Evolutionary conservation across 2,113 vertebrate species (phyloP).

Genomic region (Pontoporia blainvillei): DNA sequence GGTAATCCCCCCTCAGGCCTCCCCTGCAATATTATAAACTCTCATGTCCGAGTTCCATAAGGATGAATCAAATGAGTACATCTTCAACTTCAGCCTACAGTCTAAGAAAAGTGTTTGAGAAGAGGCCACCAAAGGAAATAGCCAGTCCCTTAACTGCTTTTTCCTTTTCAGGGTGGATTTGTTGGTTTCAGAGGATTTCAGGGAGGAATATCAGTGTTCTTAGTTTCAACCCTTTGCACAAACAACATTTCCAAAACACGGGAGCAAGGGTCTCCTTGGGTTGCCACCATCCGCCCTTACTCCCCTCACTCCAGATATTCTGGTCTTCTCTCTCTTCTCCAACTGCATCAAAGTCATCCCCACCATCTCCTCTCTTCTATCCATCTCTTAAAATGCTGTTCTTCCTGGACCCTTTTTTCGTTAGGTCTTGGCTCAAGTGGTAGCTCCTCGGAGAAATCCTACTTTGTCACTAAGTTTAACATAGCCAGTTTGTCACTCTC

Average conservation of each 20-base stretch:
- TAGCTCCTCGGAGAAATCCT: no score
- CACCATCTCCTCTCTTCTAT: not conserved
- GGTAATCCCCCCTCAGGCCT: not conserved
- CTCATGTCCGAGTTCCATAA: accelerated
- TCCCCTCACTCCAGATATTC: not conserved
- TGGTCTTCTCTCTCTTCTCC: not conserved
- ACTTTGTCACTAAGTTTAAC: not conserved
- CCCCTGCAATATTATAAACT: not conserved
- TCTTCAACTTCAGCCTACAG: not conserved
- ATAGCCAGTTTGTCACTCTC: not conserved
- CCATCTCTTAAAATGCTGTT: not conserved
- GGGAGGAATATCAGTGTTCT: not conserved
- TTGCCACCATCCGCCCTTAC: accelerated
- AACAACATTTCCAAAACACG: not conserved
- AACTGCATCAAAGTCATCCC: not conserved
- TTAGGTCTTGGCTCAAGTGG: not conserved
- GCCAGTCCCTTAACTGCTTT: not conserved
- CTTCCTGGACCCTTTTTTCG: not conserved
- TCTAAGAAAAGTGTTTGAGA: not conserved
- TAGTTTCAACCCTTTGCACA: not conserved
- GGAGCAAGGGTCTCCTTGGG: not conserved
- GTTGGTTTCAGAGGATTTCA: not conserved
- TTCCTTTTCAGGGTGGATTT: not conserved
- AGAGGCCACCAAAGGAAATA: not conserved
- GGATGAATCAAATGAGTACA: not conserved